These are phyloP conservation scores for Pogoniulus pusillus DNA, from an alignment of 2,797 vertebrate genomes.

Conservation along the genomic window DNA sequence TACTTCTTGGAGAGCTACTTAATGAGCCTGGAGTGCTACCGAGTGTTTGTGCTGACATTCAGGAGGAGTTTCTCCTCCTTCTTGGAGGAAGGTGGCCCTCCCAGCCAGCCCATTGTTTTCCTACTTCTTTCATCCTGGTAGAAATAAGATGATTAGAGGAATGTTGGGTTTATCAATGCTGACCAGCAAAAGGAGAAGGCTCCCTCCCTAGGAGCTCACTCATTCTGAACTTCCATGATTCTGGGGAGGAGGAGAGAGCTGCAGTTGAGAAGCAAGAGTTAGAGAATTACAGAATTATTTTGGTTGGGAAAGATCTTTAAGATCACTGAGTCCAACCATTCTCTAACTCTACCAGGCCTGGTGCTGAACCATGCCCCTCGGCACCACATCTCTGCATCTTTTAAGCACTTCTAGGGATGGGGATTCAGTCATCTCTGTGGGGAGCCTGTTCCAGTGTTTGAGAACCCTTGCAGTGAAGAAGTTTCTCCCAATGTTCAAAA, in stretches of 20 bases:
- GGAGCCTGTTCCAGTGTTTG: too few relatives aligned
- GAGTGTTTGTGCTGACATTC: not conserved
- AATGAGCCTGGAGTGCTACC: not conserved
- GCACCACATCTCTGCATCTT: too few relatives aligned
- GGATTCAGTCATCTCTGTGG: too few relatives aligned
- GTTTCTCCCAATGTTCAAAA: too few relatives aligned
- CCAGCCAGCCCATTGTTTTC: not conserved
- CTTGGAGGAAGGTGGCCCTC: not conserved
- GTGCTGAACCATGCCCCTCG: too few relatives aligned
- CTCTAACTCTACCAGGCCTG: too few relatives aligned
- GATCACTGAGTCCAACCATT: too few relatives aligned
- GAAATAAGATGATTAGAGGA: not conserved
- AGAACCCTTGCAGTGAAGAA: too few relatives aligned
- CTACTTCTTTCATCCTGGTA: not conserved
- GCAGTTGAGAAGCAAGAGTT: not conserved
- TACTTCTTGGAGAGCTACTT: not conserved
- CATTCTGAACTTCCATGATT: not conserved
- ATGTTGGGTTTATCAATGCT: not conserved
- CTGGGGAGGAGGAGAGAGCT: not conserved
- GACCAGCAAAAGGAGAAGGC: not conserved
- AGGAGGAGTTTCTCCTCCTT: not conserved
- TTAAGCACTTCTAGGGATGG: too few relatives aligned
- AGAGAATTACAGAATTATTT: too few relatives aligned
- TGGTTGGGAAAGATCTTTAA: too few relatives aligned
- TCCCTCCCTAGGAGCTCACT: not conserved